Percentiles rank a stretch among this genome's conserved stretches.
phyloP scores from a whole-genome alignment of 2,797 vertebrate species.

The Rhabdomys pumilio region DNA sequence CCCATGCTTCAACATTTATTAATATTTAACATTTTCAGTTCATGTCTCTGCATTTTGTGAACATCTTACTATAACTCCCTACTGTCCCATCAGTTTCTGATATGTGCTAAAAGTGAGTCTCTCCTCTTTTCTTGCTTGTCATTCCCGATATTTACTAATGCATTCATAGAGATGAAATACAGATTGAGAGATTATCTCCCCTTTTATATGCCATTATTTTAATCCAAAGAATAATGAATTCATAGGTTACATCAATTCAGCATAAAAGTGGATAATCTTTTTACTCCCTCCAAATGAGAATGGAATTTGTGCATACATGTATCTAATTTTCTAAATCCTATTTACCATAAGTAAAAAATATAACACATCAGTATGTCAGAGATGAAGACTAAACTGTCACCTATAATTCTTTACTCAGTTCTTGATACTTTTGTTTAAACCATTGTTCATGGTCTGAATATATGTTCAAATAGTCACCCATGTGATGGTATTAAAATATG shows the following conservation, averaged over 20 bases:
- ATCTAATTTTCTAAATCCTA: background rate
- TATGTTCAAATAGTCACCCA: background rate
- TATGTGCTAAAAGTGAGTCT: background rate
- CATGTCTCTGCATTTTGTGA: background rate
- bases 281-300: conserved; percentile 7
- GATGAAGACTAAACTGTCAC: background rate
- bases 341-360: background rate
- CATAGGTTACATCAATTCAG: background rate
- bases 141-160: conserved; percentile 15
- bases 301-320: background rate
- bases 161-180: background rate
- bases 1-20: background rate
- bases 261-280: background rate
- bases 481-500: background rate
- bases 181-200: conserved; percentile 22
- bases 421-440: background rate
- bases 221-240: background rate
- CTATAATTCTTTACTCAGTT: background rate
- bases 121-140: background rate
- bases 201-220: background rate
- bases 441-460: background rate
- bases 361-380: background rate
- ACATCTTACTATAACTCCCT: background rate
- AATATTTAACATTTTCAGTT: background rate
- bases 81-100: background rate